phyloP scores from a whole-genome alignment of 2,888 invertebrate genomes.

The Miltochrista miniata region DNA sequence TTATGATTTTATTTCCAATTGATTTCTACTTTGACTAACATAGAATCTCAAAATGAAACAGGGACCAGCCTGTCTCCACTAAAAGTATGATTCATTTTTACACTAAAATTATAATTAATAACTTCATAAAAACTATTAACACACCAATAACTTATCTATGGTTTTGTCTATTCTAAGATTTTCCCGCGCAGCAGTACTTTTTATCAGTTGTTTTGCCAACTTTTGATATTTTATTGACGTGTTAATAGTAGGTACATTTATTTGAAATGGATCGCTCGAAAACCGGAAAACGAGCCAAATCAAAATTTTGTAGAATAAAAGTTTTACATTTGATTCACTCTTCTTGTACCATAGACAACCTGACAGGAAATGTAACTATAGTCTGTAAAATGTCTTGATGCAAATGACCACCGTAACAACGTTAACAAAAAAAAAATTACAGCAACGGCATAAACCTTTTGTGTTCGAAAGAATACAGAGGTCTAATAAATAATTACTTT shows the following conservation, averaged over 20 bases:
- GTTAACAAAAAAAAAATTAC: too few relatives aligned
- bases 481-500: too few relatives aligned
- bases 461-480: too few relatives aligned
- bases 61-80: constrained; percentile 75
- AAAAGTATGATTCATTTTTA: constrained; percentile 41
- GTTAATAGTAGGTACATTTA: constrained; percentile 6
- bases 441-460: too few relatives aligned
- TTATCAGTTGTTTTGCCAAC: constrained; percentile 5
- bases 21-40: constrained; percentile 47
- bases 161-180: not conserved
- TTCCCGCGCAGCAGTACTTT: constrained; percentile 4
- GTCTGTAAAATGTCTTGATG: too few relatives aligned
- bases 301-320: constrained; percentile 9
- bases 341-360: not conserved
- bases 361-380: not conserved
- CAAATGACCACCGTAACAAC: too few relatives aligned
- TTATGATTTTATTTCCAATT: constrained; percentile 41
- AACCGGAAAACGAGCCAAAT: constrained; percentile 17
- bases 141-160: constrained; percentile 14
- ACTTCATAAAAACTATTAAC: constrained; percentile 20
- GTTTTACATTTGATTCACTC: not conserved
- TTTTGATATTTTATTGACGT: constrained; percentile 12
- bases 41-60: constrained; percentile 64
- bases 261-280: constrained; percentile 15
- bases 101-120: constrained; percentile 25